phyloP scores from a whole-genome alignment of 1,140 invertebrate species.

The Cydia pomonella region DNA sequence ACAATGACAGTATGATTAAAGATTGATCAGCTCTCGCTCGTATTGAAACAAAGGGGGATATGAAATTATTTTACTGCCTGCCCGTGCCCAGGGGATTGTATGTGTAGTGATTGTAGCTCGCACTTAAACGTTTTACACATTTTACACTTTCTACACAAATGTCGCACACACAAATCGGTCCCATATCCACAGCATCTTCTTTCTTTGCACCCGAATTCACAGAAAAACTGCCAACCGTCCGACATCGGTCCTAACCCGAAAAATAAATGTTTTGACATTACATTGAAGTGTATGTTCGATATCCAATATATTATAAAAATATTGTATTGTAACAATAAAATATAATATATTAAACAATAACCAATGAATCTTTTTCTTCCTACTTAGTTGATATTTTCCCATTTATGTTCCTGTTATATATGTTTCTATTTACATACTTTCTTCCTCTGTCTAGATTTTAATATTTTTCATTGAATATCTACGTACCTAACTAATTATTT shows the following conservation, averaged over 20 bases:
- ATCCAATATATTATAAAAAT: not conserved
- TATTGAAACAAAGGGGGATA: not conserved
- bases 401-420: too few species aligned
- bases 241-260: not conserved
- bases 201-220: not conserved
- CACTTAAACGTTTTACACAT: not conserved
- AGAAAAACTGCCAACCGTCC: not conserved
- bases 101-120: not conserved
- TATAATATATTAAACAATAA: not conserved
- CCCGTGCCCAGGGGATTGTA: not conserved
- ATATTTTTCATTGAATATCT: not conserved
- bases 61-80: not conserved
- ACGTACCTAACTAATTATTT: not conserved
- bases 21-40: constrained; percentile 3
- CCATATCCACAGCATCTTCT: not conserved
- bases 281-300: not conserved
- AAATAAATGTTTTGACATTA: not conserved
- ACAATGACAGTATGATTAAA: not conserved
- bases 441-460: not conserved
- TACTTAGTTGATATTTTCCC: not conserved
- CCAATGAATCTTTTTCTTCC: not conserved
- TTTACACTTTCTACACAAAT: not conserved
- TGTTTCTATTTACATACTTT: not conserved
- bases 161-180: not conserved
- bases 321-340: not conserved